These are phyloP conservation scores for Nanger granti DNA, from an alignment of 2,113 vertebrate genomes.

Conservation along the genomic window DNA sequence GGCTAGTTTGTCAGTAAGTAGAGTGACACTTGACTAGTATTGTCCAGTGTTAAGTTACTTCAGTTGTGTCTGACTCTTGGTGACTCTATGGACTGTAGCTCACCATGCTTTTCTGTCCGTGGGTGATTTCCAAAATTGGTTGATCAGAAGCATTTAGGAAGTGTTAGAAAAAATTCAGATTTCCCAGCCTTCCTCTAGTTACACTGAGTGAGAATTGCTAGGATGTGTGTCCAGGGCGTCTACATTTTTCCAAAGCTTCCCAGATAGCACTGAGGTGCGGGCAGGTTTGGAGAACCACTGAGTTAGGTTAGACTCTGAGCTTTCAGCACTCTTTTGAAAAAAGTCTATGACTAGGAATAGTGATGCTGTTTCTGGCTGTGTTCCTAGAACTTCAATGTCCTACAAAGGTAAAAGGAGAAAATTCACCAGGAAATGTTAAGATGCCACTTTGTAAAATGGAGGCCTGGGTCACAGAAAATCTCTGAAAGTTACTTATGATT, in stretches of 20 bases:
- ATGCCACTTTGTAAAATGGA: not conserved
- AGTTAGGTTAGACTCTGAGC: not conserved
- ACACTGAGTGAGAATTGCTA: not conserved
- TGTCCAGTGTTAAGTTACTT: not conserved
- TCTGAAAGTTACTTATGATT: slow-evolving; percentile 10
- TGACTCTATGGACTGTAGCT: not conserved
- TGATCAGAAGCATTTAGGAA: not conserved
- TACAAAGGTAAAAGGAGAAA: not conserved
- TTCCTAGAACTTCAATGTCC: not conserved
- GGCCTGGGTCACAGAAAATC: not conserved
- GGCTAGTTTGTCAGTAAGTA: not conserved
- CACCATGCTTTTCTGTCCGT: not conserved
- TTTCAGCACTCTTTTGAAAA: not conserved
- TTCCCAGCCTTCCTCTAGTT: not conserved
- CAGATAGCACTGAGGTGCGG: not conserved
- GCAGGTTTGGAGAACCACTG: not conserved
- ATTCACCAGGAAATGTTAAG: not conserved
- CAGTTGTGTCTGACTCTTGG: not conserved
- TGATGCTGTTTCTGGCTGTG: not conserved
- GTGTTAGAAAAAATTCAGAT: not conserved
- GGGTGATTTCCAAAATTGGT: not conserved
- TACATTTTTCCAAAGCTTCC: not conserved
- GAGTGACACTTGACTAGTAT: not conserved
- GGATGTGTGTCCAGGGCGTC: not conserved
- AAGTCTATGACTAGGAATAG: not conserved